phyloP scores from a whole-genome alignment of 2,113 vertebrate species.

The Athene noctua region DNA sequence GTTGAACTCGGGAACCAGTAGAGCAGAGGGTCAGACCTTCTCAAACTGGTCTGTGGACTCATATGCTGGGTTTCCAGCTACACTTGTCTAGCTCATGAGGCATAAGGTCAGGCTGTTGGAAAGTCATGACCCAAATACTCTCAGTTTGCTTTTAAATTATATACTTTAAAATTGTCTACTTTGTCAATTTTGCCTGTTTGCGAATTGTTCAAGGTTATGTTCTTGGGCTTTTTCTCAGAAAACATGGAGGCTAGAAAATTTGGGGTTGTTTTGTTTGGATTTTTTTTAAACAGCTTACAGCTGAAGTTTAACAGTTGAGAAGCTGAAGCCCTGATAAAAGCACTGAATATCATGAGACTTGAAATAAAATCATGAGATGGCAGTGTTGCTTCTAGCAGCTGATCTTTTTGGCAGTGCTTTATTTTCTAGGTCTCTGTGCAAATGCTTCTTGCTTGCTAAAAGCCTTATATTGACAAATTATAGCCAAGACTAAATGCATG shows the following conservation, averaged over 20 bases:
- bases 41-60: neutral
- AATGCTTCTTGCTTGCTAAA: constrained; percentile 29
- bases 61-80: neutral
- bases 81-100: neutral
- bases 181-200: neutral
- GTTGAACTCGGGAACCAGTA: neutral
- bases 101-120: neutral
- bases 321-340: neutral
- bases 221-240: neutral
- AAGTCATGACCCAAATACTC: neutral
- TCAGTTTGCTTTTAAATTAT: neutral
- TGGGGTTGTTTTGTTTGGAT: neutral
- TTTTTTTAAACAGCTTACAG: neutral
- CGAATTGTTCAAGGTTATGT: neutral
- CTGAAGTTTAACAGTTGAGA: neutral
- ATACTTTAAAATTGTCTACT: too few relatives aligned
- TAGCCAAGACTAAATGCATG: neutral
- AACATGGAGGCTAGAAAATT: neutral
- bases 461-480: neutral
- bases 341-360: constrained; percentile 7
- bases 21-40: neutral
- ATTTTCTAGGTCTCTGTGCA: constrained; percentile 19
- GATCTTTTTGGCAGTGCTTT: constrained; percentile 43
- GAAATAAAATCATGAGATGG: constrained; percentile 64
- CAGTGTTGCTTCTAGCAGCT: constrained; percentile 65